A percentile compares a stretch with the other conserved stretches of the same genome.
These are phyloP conservation scores for Proterorhinus semilunaris DNA, from an alignment of 2,113 vertebrate genomes.

Conservation along the genomic window DNA sequence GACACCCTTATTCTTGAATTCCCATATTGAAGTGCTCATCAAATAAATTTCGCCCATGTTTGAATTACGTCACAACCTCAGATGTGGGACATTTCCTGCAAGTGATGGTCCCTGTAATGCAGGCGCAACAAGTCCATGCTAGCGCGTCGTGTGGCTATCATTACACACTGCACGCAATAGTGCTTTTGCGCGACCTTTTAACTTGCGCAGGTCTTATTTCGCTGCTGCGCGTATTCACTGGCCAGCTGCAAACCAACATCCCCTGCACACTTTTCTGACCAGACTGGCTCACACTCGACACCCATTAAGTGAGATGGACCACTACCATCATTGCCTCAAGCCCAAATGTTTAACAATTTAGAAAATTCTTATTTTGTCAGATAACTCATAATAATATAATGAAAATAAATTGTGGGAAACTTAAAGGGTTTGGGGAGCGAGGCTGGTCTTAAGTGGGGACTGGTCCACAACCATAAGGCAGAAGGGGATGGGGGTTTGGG, in stretches of 20 bases:
- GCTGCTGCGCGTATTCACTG: constrained; percentile 61
- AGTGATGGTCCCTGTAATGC: constrained; percentile 99
- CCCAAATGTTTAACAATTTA: too few species aligned
- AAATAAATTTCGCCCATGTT: neutral
- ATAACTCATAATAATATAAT: too few species aligned
- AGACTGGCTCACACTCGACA: constrained; percentile 70
- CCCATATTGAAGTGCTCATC: neutral
- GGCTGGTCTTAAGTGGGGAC: constrained; percentile 65
- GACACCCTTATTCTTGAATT: neutral
- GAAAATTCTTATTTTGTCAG: too few species aligned
- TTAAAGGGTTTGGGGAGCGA: constrained; percentile 60
- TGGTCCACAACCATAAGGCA: constrained; percentile 68
- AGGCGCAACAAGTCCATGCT: constrained; percentile 85
- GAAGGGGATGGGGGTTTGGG: constrained; percentile 47
- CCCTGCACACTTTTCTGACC: constrained; percentile 57
- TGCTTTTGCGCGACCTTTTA: constrained; percentile 49
- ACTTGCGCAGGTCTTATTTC: constrained; percentile 49
- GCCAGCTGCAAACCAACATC: constrained; percentile 72
- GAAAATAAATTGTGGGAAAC: constrained; percentile 14
- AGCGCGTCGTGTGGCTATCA: constrained; percentile 39
- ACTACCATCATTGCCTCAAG: too few species aligned
- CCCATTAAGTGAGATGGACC: constrained; percentile 34
- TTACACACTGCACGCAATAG: constrained; percentile 47
- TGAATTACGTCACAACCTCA: constrained; percentile 82
- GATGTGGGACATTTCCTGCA: constrained; percentile 85